A percentile compares a stretch with the other conserved stretches of the same genome.
Conservation (phyloP, 1,140 invertebrate species). For the Pseudoatta argentina region DNA sequence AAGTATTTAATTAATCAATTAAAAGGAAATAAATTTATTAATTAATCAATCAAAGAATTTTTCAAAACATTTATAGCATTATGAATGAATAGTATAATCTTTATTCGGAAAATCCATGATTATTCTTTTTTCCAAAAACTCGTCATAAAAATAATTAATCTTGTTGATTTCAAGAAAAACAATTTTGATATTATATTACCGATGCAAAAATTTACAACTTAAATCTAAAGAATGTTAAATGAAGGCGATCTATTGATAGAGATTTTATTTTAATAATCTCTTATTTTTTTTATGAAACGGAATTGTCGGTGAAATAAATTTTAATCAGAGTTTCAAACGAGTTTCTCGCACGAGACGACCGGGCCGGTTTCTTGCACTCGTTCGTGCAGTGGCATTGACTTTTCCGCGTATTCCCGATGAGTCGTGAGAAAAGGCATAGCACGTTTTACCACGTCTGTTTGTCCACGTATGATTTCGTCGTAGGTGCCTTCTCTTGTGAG, state of each 20-base stretch:
- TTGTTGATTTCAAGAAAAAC: neutral
- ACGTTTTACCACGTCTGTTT: constrained; percentile 12
- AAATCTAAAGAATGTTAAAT: neutral
- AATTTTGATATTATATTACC: neutral
- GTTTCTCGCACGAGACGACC: constrained; percentile 1
- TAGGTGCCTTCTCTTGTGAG: constrained; percentile 27
- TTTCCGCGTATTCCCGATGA: constrained; percentile 55
- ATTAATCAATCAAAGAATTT: no score
- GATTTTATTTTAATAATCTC: neutral
- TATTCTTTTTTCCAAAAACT: neutral
- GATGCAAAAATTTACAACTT: neutral
- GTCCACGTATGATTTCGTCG: constrained; percentile 60
- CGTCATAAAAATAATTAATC: neutral
- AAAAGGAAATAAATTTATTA: no score
- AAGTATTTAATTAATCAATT: no score
- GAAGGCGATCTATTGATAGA: no score
- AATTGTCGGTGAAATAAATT: neutral
- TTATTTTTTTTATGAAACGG: neutral
- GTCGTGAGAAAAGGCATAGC: neutral
- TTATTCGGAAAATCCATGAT: neutral
- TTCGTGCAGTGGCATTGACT: constrained; percentile 23
- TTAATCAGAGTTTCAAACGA: neutral
- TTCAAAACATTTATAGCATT: no score
- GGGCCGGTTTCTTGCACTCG: neutral
- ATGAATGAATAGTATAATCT: no score